phyloP scores from a whole-genome alignment of 1,140 invertebrate genomes.

The Drosophila aff. region DNA sequence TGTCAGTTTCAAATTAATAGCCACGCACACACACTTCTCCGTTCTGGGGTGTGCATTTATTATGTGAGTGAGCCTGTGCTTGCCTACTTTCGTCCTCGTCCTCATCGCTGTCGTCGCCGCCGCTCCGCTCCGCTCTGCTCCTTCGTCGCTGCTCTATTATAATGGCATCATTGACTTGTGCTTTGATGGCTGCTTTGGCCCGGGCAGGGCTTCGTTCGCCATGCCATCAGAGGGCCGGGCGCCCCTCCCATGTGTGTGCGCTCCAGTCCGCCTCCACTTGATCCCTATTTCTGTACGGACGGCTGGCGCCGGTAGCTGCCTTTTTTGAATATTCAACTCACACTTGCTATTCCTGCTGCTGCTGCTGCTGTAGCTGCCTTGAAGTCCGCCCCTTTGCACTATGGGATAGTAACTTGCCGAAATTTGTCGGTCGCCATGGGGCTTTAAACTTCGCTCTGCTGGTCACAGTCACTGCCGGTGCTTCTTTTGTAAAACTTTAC shows the following conservation, averaged over 20 bases:
- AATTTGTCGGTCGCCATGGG: slow-evolving; percentile 48
- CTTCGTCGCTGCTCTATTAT: slow-evolving; percentile 52
- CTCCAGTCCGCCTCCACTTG: slow-evolving; percentile 32
- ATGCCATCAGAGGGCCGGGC: slow-evolving; percentile 13
- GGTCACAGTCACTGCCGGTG: slow-evolving; percentile 12
- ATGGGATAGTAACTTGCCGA: slow-evolving; percentile 31
- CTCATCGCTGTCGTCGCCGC: neutral
- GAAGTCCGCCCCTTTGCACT: slow-evolving; percentile 38
- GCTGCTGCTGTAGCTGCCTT: slow-evolving; percentile 9
- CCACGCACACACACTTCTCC: slow-evolving; percentile 40
- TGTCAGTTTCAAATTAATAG: slow-evolving; percentile 83
- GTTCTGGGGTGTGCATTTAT: slow-evolving; percentile 39
- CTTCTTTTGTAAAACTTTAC: slow-evolving; percentile 63
- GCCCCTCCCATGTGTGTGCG: slow-evolving; percentile 16
- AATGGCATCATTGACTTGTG: slow-evolving; percentile 79
- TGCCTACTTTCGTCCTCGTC: slow-evolving; percentile 50
- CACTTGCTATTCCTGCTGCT: slow-evolving; percentile 19
- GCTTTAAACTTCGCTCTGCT: slow-evolving; percentile 42
- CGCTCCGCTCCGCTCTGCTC: slow-evolving; percentile 12
- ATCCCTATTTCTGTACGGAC: slow-evolving; percentile 40
- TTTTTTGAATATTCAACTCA: slow-evolving; percentile 60
- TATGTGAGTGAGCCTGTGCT: slow-evolving; percentile 42
- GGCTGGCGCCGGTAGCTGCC: slow-evolving; percentile 50
- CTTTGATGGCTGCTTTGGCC: slow-evolving; percentile 61
- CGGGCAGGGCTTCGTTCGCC: slow-evolving; percentile 29